These are phyloP conservation scores for Geopemphigus sp. DNA, from an alignment of 1,140 invertebrate species.

Conservation along the genomic window DNA sequence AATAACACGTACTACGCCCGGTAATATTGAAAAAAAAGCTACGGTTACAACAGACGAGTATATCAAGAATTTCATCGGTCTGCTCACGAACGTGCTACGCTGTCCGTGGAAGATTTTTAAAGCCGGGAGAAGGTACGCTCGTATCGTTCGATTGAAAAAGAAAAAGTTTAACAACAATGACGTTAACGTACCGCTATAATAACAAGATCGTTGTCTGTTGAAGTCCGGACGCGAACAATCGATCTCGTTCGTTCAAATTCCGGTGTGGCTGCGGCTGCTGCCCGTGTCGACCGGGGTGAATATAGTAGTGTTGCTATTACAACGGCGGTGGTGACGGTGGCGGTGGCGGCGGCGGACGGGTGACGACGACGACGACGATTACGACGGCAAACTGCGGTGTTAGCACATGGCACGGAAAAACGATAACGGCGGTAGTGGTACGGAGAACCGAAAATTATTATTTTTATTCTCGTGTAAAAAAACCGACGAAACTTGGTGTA, in stretches of 20 bases:
- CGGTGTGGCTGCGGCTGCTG: background rate
- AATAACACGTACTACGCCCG: background rate
- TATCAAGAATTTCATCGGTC: background rate
- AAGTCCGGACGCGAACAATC: background rate
- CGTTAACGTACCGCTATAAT: too few relatives aligned
- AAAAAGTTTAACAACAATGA: too few relatives aligned
- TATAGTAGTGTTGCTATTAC: background rate
- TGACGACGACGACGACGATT: slow-evolving; percentile 4
- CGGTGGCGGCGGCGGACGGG: background rate
- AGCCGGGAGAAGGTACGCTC: too few relatives aligned
- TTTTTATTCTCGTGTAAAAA: too few relatives aligned
- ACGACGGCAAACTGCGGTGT: background rate
- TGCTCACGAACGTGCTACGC: too few relatives aligned
- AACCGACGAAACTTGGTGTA: too few relatives aligned
- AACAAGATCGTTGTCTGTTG: background rate
- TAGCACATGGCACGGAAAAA: slow-evolving; percentile 19
- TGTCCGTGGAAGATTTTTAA: too few relatives aligned
- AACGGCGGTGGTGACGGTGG: background rate
- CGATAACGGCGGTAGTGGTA: background rate
- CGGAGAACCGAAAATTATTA: background rate
- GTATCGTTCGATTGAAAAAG: too few relatives aligned
- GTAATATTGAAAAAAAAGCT: too few relatives aligned
- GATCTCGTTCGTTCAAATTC: too few relatives aligned
- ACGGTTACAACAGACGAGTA: background rate
- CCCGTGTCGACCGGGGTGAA: background rate